A percentile compares a stretch with the other conserved stretches of the same genome.
phyloP scores from a whole-genome alignment of 2,113 vertebrate genomes.

The Prionailurus bengalensis region DNA sequence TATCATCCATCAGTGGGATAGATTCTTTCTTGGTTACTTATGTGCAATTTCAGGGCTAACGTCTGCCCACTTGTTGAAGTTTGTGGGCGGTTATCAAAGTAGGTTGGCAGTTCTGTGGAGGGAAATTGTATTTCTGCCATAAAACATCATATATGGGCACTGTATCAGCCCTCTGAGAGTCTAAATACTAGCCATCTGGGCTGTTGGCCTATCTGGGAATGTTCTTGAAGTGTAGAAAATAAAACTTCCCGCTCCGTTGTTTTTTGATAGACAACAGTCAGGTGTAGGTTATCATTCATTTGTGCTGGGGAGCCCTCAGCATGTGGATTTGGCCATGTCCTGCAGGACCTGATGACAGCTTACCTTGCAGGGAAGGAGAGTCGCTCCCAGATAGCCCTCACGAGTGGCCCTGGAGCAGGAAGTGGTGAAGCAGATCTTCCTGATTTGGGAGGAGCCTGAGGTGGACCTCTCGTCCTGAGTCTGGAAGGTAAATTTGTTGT shows the following conservation, averaged over 20 bases:
- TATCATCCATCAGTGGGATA: background rate
- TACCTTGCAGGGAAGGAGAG: conserved; percentile 90
- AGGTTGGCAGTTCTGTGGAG: conserved; percentile 16
- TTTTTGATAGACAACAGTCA: conserved; percentile 50
- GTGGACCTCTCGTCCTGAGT: conserved; percentile 88
- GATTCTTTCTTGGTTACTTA: conserved; percentile 9
- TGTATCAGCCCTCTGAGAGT: background rate
- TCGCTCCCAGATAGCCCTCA: conserved; percentile 87
- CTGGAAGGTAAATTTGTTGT: conserved; percentile 93
- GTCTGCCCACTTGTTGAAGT: background rate
- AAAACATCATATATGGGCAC: background rate
- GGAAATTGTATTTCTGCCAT: conserved; percentile 18
- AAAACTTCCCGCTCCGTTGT: background rate
- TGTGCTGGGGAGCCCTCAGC: conserved; percentile 77
- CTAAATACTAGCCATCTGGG: background rate
- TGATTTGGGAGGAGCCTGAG: conserved; percentile 87
- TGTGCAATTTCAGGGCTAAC: background rate
- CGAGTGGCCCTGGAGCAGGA: conserved; percentile 87
- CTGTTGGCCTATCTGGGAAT: background rate
- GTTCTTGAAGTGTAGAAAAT: conserved; percentile 38
- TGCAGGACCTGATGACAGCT: conserved; percentile 89
- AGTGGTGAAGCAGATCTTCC: conserved; percentile 86
- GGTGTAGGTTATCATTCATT: conserved; percentile 57
- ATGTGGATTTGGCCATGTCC: conserved; percentile 81
- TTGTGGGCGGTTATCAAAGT: background rate